Conservation (phyloP, 2,888 invertebrate genomes). For the Thymelicus sylvestris region DNA sequence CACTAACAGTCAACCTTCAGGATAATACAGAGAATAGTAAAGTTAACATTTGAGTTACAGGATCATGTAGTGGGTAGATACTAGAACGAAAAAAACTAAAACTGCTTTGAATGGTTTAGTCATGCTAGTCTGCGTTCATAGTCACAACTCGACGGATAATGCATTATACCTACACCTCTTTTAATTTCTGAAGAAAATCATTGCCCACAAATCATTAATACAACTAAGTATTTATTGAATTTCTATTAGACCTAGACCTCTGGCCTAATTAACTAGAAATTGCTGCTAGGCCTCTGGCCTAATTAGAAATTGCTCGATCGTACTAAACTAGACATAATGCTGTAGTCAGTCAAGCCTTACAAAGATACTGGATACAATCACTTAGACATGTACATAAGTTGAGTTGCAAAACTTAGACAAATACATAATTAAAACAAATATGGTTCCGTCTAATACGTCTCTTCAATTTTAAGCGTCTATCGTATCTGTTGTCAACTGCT, state of each 20-base stretch:
- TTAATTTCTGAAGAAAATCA: too few relatives aligned
- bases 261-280: background rate
- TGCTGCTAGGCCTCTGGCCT: background rate
- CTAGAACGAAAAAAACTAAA: too few relatives aligned
- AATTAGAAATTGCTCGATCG: background rate
- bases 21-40: too few relatives aligned
- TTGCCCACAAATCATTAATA: too few relatives aligned
- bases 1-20: too few relatives aligned
- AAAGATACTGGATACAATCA: constrained; percentile 15
- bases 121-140: too few relatives aligned
- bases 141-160: too few relatives aligned
- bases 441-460: constrained; percentile 7
- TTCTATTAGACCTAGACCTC: background rate
- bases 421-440: constrained; percentile 9
- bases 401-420: constrained; percentile 2
- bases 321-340: background rate
- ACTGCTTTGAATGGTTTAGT: too few relatives aligned
- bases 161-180: too few relatives aligned
- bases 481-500: constrained; percentile 10
- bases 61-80: too few relatives aligned
- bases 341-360: constrained; percentile 8
- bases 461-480: constrained; percentile 3
- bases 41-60: too few relatives aligned
- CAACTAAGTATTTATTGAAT: too few relatives aligned
- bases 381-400: constrained; percentile 5